phyloP scores from a whole-genome alignment of 2,888 invertebrate species.

The Tyria jacobaeae region DNA sequence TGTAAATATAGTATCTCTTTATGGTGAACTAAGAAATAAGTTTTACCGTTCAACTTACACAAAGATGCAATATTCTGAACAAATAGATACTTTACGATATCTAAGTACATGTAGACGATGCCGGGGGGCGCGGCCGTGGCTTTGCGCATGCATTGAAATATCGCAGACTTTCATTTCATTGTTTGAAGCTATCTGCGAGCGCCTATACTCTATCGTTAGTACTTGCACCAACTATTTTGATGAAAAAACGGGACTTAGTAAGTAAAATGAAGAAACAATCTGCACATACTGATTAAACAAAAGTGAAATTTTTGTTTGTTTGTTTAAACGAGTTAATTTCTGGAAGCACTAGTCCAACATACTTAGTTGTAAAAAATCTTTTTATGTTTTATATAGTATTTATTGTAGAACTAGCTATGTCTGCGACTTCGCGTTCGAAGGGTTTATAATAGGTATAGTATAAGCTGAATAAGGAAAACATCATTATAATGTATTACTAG shows the following conservation, averaged over 20 bases:
- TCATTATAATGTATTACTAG: no score
- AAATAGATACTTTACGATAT: slow-evolving; percentile 18
- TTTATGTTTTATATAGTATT: no score
- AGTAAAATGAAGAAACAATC: neutral
- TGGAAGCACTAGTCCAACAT: no score
- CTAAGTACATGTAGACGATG: slow-evolving; percentile 42
- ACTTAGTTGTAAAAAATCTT: no score
- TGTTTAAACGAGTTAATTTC: no score
- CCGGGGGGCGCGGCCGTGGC: slow-evolving; percentile 36
- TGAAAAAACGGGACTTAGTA: slow-evolving; percentile 18
- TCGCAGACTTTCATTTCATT: slow-evolving; percentile 79
- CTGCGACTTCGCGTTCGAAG: no score
- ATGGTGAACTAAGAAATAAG: neutral
- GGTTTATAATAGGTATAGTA: no score
- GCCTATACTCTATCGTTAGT: slow-evolving; percentile 50
- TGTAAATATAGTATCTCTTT: neutral
- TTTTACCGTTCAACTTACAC: neutral
- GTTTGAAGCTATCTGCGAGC: slow-evolving; percentile 73
- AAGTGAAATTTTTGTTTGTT: no score
- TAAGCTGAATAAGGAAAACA: no score
- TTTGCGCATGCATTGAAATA: slow-evolving; percentile 65
- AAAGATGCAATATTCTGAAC: slow-evolving; percentile 10
- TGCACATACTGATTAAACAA: no score
- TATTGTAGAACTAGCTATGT: no score
- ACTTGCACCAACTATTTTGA: slow-evolving; percentile 22